Evolutionary conservation across 2,888 invertebrate genomes (phyloP), one percentile per base, ranked within the genome.

Genomic region (Conistra vaccinii): DNA sequence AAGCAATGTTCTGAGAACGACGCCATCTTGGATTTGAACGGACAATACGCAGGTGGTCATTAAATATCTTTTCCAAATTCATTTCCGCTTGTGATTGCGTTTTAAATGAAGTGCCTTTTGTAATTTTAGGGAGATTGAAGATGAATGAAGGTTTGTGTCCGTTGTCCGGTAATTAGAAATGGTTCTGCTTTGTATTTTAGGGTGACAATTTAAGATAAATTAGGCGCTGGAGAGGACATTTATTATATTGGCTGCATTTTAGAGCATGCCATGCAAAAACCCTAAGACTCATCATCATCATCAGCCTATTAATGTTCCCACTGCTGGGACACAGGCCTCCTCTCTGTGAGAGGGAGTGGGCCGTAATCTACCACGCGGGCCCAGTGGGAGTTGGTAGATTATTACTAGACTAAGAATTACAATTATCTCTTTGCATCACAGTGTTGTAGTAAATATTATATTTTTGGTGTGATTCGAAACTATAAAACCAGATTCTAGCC

Each of bases 11-110:
- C 92, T 84, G 4, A 83, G 92, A 93, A 93, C 69, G 78, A 69
- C 76, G 81, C 87, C 85, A 85, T 89, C 61, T 85, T 84, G 62
- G 32, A 81, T 75, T 82, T 78, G 75, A 70, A 53, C 60, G 68
- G 53, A 87, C 84, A 89, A 85, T 83, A 61, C 76, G 89, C 95
- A 95, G 95, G 94, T 95, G 94, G 91, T 92, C 93, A 94, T 95
- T 93, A 93, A 93, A 95, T 92, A 87, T 89, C 92, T 92, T 93
- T 94, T 92, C 91, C 88, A 91, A 79, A 83, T 91, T 93, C 95
- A 93, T 95, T 95, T 95, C 95, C 95, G 95, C 83, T 77, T 93
- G 87, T 86, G 86, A 89, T 89, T 88, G 83, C 88, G 68, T 87
- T 87, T 87, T 83, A 85, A 85, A 87, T 78, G 85, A 82, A 80